Evolutionary conservation across 1,140 invertebrate genomes (phyloP).

Genomic region (Ceratina calcarata): DNA sequence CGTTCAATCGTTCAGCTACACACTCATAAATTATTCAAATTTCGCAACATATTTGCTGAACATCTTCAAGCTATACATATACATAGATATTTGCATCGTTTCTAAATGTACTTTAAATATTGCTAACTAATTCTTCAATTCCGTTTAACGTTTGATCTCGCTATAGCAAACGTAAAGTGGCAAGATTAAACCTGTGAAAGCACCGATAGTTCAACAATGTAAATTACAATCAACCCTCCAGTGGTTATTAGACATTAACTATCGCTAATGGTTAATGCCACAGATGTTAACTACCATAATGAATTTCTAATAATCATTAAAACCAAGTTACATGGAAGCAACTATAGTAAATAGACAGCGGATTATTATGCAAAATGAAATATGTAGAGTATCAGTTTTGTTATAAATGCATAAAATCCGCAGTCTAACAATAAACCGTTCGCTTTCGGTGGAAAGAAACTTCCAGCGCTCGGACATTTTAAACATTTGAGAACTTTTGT

Average conservation of each 20-base stretch:
- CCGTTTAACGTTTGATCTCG: background rate
- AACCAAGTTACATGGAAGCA: no score
- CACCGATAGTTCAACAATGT: slow-evolving; percentile 4
- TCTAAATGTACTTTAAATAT: slow-evolving; percentile 8
- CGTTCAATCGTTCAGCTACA: background rate
- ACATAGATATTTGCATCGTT: background rate
- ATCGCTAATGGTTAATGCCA: background rate
- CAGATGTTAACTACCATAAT: no score
- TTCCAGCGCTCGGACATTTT: slow-evolving; percentile 55
- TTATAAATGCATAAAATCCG: no score
- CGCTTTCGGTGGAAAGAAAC: slow-evolving; percentile 38
- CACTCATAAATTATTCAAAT: slow-evolving; percentile 6
- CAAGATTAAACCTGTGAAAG: background rate
- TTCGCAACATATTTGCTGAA: background rate
- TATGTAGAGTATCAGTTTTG: no score
- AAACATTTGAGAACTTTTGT: slow-evolving; percentile 49
- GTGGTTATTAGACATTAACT: background rate
- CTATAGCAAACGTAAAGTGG: slow-evolving; percentile 8
- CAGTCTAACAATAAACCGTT: background rate
- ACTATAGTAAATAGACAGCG: background rate
- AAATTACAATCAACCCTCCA: slow-evolving; percentile 2
- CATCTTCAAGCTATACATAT: background rate
- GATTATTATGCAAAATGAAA: no score
- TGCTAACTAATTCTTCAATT: slow-evolving; percentile 12
- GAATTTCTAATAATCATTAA: no score